These are phyloP conservation scores for Nansenia antarctica DNA, from an alignment of 2,113 vertebrate species.

Conservation along the genomic window DNA sequence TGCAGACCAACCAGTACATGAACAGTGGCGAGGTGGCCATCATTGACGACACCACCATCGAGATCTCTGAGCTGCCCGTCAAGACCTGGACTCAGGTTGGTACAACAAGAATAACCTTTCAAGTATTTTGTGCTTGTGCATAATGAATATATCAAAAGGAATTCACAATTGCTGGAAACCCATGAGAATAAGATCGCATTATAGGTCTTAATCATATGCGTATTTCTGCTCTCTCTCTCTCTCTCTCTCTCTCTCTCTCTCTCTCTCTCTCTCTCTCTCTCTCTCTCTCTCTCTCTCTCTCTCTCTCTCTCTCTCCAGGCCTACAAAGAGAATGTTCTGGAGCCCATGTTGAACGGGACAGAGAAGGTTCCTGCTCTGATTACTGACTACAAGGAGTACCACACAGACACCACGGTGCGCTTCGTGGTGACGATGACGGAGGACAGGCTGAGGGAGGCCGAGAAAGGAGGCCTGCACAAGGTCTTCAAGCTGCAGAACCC, in stretches of 20 bases:
- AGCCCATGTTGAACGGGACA: conserved; percentile 92
- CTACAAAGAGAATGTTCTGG: conserved; percentile 95
- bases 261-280: neutral
- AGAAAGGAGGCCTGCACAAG: conserved; percentile 90
- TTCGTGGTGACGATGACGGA: conserved; percentile 91
- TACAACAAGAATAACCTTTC: neutral
- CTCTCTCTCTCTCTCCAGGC: conserved; percentile 61
- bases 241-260: neutral
- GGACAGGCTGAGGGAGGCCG: conserved; percentile 83
- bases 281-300: neutral
- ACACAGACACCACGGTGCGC: conserved; percentile 93
- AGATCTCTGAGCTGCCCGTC: conserved; percentile 95
- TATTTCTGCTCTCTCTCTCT: neutral
- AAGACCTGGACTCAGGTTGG: conserved; percentile 95
- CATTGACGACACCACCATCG: conserved; percentile 92
- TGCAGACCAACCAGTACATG: conserved; percentile 87
- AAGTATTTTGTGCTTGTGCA: too few relatives aligned
- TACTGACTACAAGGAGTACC: conserved; percentile 94
- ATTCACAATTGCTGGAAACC: neutral
- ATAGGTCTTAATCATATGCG: neutral
- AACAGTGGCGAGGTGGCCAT: conserved; percentile 92
- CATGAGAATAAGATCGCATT: neutral
- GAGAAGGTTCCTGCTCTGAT: conserved; percentile 93
- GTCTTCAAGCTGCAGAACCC: conserved; percentile 93
- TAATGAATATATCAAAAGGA: neutral